Evolutionary conservation across 2,888 invertebrate species (phyloP), one percentile per base, ranked within the genome.

Genomic region (Lottia gigantea): DNA sequence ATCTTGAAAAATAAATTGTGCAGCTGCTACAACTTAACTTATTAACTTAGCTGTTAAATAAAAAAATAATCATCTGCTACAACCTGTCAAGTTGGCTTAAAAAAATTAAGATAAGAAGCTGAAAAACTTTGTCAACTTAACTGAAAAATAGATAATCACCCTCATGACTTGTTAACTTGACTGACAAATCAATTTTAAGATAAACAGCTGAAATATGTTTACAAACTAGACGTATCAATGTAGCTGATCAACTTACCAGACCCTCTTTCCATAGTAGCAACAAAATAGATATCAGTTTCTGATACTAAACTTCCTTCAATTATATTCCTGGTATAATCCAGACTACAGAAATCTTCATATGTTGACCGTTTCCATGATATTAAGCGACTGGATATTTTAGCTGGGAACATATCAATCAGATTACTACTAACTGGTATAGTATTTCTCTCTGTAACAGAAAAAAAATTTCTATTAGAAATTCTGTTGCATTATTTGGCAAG

Each of bases 211-310:
- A 16, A 14, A n/a, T n/a, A 62, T 4, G 14, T 25, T 15, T 3
- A 16, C 12, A 61, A 26, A 62, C 3, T 12, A 4, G 6, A 25
- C 12, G 14, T 16, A 12, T 25, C 16, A 7, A 62, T 19, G 26
- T 15, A 6, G 26, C 14, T 40, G 40, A 40, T 40, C 40, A 46
- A 80, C 87, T 84, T 87, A 92, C 92, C 91, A 79, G 93, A 93
- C 71, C 93, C 94, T 77, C 95, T 91, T n/a, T 93, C 93, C 75
- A 96, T 90, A 23, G 92, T 91, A n/a, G 94, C 94, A 80, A 92
- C 91, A 87, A 95, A 96, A 82, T 93, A 84, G 47, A 87, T 69
- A 72, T 86, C 86, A 4, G 76, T 74, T 45, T 81, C 80, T n/a
- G 75, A 73, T 15, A 80, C 84, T 2, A 91, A 87, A 15, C 92